Base-by-base conservation (phyloP, 2,797 vertebrate genomes). In the Hybognathus amarus region DNA sequence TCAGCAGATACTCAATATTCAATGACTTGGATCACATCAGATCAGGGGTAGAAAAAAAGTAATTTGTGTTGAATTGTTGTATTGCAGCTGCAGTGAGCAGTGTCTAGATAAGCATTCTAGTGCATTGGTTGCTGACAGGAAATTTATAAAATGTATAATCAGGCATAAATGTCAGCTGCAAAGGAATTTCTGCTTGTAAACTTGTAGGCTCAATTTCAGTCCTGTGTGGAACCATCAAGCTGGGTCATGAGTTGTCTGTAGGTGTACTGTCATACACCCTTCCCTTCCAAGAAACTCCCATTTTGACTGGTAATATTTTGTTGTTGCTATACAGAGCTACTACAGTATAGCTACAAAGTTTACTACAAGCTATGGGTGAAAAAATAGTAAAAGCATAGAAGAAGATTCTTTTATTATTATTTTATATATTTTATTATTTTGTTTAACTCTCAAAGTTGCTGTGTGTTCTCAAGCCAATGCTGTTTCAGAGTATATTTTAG, bases 131-230 rank as follows among this genome's bases (percentile, higher is more conserved):
- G 11, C n/a, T 5, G 13, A 56, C 13, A 54, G 33, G 22, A 69
- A 69, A 40, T 40, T 1, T 52, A 18, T 13, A 27, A 17, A 0
- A 22, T 22, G 0, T 79, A 18, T 27, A 56, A 45, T 45, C 42
- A 45, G 12, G 42, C 42, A 13, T 45, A 59, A 59, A 59, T 38
- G 38, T 59, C 50, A 24, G 38, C 36, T 70, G 11, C 67, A n/a
- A 59, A 80, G 18, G 67, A 80, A 79, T 69, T 54, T 80, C 36
- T 2, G 6, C 66, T 42, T 42, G n/a, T 80, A 80, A 80, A 69
- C 50, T 27, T 42, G 27, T 74, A 40, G 64, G 36, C 5, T 78
- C 12, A 59, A 30, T 22, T n/a, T 54, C 52, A 61, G 50, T 40
- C n/a, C 38, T 45, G 15, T 20, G 38, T 42, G n/a, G 17, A 38